These are phyloP conservation scores for Turdus rufiventris DNA, from an alignment of 2,113 vertebrate genomes.

Conservation along the genomic window DNA sequence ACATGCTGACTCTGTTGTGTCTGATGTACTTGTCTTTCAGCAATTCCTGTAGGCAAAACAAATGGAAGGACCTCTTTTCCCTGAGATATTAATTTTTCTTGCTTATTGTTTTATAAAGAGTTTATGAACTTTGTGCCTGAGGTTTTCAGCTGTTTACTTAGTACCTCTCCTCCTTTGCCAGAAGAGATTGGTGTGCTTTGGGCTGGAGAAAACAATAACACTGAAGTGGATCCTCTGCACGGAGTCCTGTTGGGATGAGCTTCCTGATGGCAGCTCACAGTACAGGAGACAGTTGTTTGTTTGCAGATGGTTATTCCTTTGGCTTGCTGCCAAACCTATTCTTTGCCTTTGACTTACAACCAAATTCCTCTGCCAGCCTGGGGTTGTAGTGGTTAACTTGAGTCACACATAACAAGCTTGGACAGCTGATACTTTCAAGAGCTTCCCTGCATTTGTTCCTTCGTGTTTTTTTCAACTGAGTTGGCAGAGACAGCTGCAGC, in stretches of 20 bases:
- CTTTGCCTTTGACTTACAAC: background rate
- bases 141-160: background rate
- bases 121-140: background rate
- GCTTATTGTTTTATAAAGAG: background rate
- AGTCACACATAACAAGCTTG: background rate
- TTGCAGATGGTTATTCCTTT: background rate
- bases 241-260: background rate
- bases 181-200: background rate
- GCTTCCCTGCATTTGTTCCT: constrained; percentile 23
- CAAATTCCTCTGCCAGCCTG: background rate
- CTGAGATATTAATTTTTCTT: background rate
- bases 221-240: background rate
- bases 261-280: background rate
- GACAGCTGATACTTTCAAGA: constrained; percentile 7
- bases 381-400: background rate
- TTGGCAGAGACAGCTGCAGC: constrained; percentile 5
- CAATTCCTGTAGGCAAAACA: background rate
- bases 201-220: background rate
- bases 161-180: background rate
- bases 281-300: background rate
- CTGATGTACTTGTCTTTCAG: accelerated
- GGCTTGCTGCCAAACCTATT: background rate
- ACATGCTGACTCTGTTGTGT: background rate
- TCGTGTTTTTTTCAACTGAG: background rate
- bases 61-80: background rate